These are phyloP conservation scores for Ips nitidus DNA, from an alignment of 1,140 invertebrate species.

Conservation along the genomic window DNA sequence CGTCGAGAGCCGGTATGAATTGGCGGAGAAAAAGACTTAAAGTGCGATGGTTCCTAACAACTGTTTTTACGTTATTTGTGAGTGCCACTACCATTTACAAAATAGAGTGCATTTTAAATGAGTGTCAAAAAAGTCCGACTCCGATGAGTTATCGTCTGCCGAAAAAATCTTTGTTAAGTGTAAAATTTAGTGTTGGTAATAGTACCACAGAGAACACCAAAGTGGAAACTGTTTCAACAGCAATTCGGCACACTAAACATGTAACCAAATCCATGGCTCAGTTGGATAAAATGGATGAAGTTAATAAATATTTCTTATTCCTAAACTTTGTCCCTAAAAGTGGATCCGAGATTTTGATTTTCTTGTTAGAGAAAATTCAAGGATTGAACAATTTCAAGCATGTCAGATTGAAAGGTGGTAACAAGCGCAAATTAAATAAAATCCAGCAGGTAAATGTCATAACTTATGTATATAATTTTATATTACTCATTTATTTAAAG, in stretches of 20 bases:
- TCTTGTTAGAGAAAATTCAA: constrained; percentile 65
- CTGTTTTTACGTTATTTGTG: constrained; percentile 4
- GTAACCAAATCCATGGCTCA: constrained; percentile 61
- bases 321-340: constrained; percentile 66
- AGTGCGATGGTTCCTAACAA: constrained; percentile 19
- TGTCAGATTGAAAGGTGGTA: constrained; percentile 56
- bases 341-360: constrained; percentile 65
- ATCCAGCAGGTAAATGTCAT: constrained; percentile 54
- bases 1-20: constrained; percentile 6
- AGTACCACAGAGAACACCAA: constrained; percentile 7
- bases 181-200: not conserved
- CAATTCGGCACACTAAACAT: constrained; percentile 10
- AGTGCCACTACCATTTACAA: constrained; percentile 10
- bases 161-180: constrained; percentile 28
- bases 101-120: not conserved
- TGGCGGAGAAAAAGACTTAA: constrained; percentile 23
- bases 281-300: constrained; percentile 54
- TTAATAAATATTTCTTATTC: constrained; percentile 60
- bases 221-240: not conserved
- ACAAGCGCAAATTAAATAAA: constrained; percentile 50
- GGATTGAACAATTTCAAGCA: constrained; percentile 65
- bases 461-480: not conserved
- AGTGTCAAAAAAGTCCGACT: not conserved
- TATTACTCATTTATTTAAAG: no score
- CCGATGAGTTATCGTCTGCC: constrained; percentile 2